Conservation (phyloP, 2,797 vertebrate genomes). For the Sebastes nivosus region DNA sequence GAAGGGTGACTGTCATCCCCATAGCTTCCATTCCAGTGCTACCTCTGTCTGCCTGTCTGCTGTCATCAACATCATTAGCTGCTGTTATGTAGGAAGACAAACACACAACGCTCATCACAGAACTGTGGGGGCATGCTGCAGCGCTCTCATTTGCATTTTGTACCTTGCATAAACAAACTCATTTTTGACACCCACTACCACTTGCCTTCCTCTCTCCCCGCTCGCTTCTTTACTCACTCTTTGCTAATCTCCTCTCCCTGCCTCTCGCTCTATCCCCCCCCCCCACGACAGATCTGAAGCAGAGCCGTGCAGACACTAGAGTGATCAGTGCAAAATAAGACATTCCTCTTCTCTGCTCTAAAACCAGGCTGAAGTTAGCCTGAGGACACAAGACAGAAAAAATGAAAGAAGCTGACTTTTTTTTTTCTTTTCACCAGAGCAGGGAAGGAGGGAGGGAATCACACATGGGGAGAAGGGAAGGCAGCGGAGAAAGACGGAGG, state of each 20-base stretch:
- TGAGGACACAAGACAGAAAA: constrained; percentile 67
- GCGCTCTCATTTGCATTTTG: constrained; percentile 61
- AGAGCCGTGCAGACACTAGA: constrained; percentile 38
- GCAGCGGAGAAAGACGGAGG: constrained; percentile 71
- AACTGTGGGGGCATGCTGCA: constrained; percentile 43
- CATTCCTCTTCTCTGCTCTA: constrained; percentile 61
- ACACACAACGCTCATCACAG: constrained; percentile 48
- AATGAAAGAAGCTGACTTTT: constrained; percentile 68
- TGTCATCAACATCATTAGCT: constrained; percentile 54
- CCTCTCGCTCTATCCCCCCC: constrained; percentile 1
- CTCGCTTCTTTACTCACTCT: constrained; percentile 29
- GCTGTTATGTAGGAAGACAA: constrained; percentile 48
- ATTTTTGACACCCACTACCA: constrained; percentile 21
- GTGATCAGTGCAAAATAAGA: constrained; percentile 69
- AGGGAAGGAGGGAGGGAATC: constrained; percentile 61
- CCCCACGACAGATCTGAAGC: constrained; percentile 40
- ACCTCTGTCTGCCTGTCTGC: constrained; percentile 26
- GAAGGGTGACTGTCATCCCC: constrained; percentile 18
- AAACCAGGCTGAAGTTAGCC: constrained; percentile 72
- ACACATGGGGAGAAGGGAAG: constrained; percentile 56
- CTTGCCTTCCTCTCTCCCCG: constrained; percentile 7
- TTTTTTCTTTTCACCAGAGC: constrained; percentile 55
- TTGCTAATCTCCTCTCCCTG: constrained; percentile 36
- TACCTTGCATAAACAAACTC: constrained; percentile 45
- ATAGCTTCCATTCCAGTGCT: constrained; percentile 18